These are phyloP conservation scores for Hoplodrina ambigua DNA, from an alignment of 2,888 invertebrate genomes.

Conservation along the genomic window DNA sequence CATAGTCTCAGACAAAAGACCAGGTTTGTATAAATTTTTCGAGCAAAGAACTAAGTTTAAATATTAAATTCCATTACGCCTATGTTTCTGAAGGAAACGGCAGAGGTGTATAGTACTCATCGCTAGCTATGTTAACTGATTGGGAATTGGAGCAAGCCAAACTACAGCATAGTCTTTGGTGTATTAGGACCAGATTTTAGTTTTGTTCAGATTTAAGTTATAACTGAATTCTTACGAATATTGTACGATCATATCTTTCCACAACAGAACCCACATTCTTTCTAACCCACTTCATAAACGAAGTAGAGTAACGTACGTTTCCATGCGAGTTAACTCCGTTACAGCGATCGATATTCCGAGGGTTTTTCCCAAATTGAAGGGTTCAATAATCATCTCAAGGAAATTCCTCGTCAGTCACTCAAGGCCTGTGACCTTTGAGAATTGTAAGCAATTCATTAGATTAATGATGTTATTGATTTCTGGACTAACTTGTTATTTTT, in stretches of 20 bases:
- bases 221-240: neutral
- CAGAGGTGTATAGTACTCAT: too few relatives aligned
- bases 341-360: conserved; percentile 18
- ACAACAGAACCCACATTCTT: neutral
- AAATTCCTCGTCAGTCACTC: conserved; percentile 1
- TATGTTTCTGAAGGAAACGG: too few relatives aligned
- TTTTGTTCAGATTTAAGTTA: too few relatives aligned
- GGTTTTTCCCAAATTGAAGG: conserved; percentile 8
- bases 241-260: neutral
- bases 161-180: too few relatives aligned
- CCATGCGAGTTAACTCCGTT: neutral
- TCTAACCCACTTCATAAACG: conserved; percentile 2
- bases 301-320: neutral
- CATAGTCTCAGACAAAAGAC: too few relatives aligned
- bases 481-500: neutral
- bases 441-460: conserved; percentile 5
- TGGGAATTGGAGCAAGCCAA: too few relatives aligned
- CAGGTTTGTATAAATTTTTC: too few relatives aligned
- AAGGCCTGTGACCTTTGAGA: neutral
- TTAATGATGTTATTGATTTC: conserved; percentile 8
- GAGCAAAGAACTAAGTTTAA: too few relatives aligned
- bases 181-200: neutral
- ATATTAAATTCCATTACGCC: too few relatives aligned
- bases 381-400: conserved; percentile 3
- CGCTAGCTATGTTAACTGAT: too few relatives aligned